Conservation (phyloP, 2,888 invertebrate genomes). For the Leptura quadrifasciata region DNA sequence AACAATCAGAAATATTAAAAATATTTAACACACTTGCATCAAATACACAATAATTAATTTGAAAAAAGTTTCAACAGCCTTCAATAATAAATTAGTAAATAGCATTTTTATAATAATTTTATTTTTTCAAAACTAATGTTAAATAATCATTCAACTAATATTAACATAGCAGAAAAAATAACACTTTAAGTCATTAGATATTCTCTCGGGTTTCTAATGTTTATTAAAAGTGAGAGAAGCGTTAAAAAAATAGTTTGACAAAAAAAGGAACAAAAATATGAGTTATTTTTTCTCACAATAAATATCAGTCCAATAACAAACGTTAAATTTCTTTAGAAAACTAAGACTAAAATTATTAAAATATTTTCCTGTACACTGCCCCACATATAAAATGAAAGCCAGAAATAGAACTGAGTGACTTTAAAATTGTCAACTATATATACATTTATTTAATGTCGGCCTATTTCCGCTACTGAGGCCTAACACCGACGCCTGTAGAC, state of each 20-base stretch:
- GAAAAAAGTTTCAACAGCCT: slow-evolving; percentile 55
- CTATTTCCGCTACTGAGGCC: too few relatives aligned
- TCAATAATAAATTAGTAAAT: slow-evolving; percentile 54
- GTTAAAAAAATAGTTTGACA: slow-evolving; percentile 32
- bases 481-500: too few relatives aligned
- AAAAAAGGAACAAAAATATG: slow-evolving; percentile 45
- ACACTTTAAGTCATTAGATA: slow-evolving; percentile 34
- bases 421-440: not conserved
- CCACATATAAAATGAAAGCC: slow-evolving; percentile 10
- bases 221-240: slow-evolving; percentile 43
- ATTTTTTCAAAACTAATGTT: slow-evolving; percentile 47
- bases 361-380: slow-evolving; percentile 20
- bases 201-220: slow-evolving; percentile 39
- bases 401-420: not conserved
- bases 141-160: slow-evolving; percentile 48
- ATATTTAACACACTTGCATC: slow-evolving; percentile 50
- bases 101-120: slow-evolving; percentile 34
- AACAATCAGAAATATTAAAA: slow-evolving; percentile 49
- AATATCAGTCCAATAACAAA: slow-evolving; percentile 57
- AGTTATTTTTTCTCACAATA: slow-evolving; percentile 54
- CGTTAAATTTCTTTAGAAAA: slow-evolving; percentile 39
- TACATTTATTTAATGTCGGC: too few relatives aligned
- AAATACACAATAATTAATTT: slow-evolving; percentile 45
- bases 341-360: slow-evolving; percentile 35
- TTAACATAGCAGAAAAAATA: slow-evolving; percentile 53